Base-by-base conservation (phyloP, 2,888 invertebrate species). In the Tiliacea aurago region DNA sequence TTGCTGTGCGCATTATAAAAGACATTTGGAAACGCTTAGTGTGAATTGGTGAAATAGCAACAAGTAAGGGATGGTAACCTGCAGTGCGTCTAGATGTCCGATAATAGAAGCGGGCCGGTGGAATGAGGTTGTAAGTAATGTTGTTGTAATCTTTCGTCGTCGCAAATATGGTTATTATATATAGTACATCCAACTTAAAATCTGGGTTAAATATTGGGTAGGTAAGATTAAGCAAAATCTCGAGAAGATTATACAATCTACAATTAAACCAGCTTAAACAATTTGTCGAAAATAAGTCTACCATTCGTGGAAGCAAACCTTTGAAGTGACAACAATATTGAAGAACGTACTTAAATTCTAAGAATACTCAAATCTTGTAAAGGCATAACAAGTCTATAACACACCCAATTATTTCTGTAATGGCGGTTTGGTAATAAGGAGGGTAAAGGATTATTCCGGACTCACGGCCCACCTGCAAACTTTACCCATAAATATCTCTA, bases 401-500 rank as follows among this genome's bases (percentile, higher is more conserved):
- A 76, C 43, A 84, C 43, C 62, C 64, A 67, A 79, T 79, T 76
- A 71, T 67, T 80, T 51, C 56, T 67, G 11, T 75, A 80, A 83
- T 71, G 53, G 64, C 62, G 43, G 71, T 73, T 73, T 65, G 62
- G 61, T 71, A 63, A 70, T 23, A 11, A 5, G 53, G 53, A 56
- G 58, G 59, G 28, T 33, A 75, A 75, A 75, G 78, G 84, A 75
- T 82, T 75, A 78, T 75, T 75, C 47, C n/a, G 18, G 23, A 20
- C 28, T 37, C 49, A 23, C 51, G 13, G 63, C 68, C 59, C 51
- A 75, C 85, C 79, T 83, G 74, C n/a, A 63, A 83, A 85, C 75
- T 85, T 83, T 47, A 23, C 23, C 62, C 79, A 78, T 83, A 75
- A 83, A 85, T 85, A 83, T 85, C 65, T 69, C 65, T 20, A 56